A percentile compares a stretch with the other conserved stretches of the same genome.
These are phyloP conservation scores for Gracilinanus agilis DNA, from an alignment of 2,113 vertebrate genomes.

Conservation along the genomic window DNA sequence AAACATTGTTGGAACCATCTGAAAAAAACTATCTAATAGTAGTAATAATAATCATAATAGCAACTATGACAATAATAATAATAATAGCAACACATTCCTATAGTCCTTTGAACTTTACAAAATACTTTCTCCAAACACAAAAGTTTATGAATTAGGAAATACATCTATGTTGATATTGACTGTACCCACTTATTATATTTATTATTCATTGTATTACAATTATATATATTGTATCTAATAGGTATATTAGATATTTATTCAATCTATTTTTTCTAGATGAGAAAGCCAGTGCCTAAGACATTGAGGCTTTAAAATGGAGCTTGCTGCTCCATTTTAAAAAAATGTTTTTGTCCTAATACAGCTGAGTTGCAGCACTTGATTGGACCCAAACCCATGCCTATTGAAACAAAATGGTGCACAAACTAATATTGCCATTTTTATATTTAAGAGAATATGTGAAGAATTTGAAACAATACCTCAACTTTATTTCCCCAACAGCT, in stretches of 20 bases:
- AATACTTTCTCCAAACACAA: neutral
- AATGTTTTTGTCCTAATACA: constrained; percentile 6
- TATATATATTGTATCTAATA: neutral
- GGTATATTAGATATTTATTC: neutral
- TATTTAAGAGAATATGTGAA: constrained; percentile 52
- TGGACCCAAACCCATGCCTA: neutral
- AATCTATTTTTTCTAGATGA: neutral
- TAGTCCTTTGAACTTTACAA: neutral
- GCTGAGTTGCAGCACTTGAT: constrained; percentile 10
- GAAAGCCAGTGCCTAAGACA: neutral
- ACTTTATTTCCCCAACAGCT: constrained; percentile 25
- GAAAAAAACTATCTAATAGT: neutral
- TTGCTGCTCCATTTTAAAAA: neutral
- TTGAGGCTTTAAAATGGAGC: too few relatives aligned
- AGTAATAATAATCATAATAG: neutral
- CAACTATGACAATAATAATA: neutral
- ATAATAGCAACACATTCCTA: neutral
- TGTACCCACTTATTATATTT: neutral
- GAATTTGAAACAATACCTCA: constrained; percentile 8
- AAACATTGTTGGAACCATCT: neutral
- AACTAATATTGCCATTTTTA: neutral
- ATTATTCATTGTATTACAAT: neutral
- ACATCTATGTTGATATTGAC: neutral
- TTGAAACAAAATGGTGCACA: neutral
- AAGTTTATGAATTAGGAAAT: neutral